Conservation (phyloP, 2,888 invertebrate genomes). For the Vanessa cardui region DNA sequence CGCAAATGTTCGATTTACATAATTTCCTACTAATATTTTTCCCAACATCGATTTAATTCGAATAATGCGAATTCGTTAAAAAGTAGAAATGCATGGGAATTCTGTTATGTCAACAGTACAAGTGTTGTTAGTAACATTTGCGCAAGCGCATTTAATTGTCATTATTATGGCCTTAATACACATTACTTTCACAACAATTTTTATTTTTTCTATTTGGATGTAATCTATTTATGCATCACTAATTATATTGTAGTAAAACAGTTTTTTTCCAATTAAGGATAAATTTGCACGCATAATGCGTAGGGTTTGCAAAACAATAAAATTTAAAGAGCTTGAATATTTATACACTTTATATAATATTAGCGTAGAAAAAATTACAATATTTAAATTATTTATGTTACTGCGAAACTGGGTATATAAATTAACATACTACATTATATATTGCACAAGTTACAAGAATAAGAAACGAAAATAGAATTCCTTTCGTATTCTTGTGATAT, state of each 20-base stretch:
- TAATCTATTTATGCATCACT: slow-evolving; percentile 7
- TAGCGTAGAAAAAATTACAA: too few species aligned
- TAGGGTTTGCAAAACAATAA: too few species aligned
- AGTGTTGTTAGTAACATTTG: neutral
- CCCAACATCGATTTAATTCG: slow-evolving; percentile 9
- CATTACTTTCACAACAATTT: slow-evolving; percentile 2
- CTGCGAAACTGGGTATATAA: too few species aligned
- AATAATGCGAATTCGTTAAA: slow-evolving; percentile 23
- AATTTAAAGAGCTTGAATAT: too few species aligned
- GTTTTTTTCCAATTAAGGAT: neutral
- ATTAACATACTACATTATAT: too few species aligned
- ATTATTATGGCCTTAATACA: slow-evolving; percentile 4
- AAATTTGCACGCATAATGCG: neutral
- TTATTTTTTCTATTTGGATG: neutral
- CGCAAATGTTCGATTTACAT: slow-evolving; percentile 29
- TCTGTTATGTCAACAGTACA: slow-evolving; percentile 26
- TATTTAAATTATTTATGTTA: too few species aligned
- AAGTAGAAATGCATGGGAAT: slow-evolving; percentile 38
- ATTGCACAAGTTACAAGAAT: too few species aligned
- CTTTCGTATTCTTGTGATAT: too few species aligned
- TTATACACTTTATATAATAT: too few species aligned
- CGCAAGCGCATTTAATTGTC: slow-evolving; percentile 8
- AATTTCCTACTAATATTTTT: slow-evolving; percentile 32
- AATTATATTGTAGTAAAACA: slow-evolving; percentile 1
- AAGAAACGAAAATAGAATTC: too few species aligned